A percentile compares a stretch with the other conserved stretches of the same genome.
Evolutionary conservation across 2,797 vertebrate genomes (phyloP).

Genomic region (Macrochelys suwanniensis): DNA sequence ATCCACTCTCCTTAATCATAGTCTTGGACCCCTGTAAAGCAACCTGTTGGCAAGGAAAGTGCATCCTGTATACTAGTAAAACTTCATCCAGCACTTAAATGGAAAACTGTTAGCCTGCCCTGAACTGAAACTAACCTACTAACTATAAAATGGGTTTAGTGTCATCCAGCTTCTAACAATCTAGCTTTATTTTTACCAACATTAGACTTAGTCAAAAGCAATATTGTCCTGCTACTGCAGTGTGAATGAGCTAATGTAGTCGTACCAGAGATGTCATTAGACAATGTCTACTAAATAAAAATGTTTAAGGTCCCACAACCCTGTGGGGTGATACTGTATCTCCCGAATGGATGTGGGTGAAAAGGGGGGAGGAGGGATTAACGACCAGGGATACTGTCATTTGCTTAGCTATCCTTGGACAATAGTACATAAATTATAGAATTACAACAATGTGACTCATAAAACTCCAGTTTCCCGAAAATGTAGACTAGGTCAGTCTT

Average conservation of each 20-base stretch:
- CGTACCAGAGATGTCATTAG: background rate
- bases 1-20: background rate
- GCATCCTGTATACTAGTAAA: background rate
- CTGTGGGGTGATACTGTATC: background rate
- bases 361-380: background rate
- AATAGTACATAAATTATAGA: background rate
- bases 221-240: background rate
- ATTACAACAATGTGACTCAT: background rate
- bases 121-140: constrained; percentile 12
- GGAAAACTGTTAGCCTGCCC: background rate
- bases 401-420: background rate
- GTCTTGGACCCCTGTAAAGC: constrained; percentile 54
- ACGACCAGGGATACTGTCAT: background rate
- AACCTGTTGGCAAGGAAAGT: constrained; percentile 48
- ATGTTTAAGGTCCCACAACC: background rate
- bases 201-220: constrained; percentile 21
- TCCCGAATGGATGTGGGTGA: background rate
- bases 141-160: background rate
- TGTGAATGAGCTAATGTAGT: background rate
- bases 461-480: background rate
- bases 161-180: constrained; percentile 4
- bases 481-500: background rate
- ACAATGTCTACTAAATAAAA: background rate
- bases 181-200: constrained; percentile 23
- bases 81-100: background rate